Base-by-base conservation (phyloP, 2,888 invertebrate genomes). In the Tipula confusa region DNA sequence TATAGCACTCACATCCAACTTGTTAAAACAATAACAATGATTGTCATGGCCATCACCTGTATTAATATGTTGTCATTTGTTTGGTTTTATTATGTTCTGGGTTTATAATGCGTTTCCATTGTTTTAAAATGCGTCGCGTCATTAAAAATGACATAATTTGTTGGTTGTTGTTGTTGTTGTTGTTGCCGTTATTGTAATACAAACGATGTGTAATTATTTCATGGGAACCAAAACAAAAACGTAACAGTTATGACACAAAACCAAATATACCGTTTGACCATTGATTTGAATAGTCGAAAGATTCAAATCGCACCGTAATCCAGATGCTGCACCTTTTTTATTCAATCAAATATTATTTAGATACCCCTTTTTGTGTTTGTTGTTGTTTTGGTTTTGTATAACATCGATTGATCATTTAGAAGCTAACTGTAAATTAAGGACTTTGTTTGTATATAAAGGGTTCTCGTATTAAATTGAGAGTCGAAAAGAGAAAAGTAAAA, bases 131-230 rank as follows among this genome's bases (percentile, higher is more conserved):
- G 64, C 64, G 64, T 64, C 64, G 64, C 64, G 64, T 64, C 64
- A 64, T 64, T 64, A 64, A 64, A 64, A 64, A 64, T 64, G 64
- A 64, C 64, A 64, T 64, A 64, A 64, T 64, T 64, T 64, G 9
- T 24, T 24, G 18, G 24, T 64, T 43, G n/a, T 64, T 64, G 9
- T 24, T 24, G 18, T 6, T 64, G 13, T n/a, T n/a, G n/a, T n/a
- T n/a, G n/a, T n/a, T n/a, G n/a, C 1, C 31, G n/a, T n/a, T n/a
- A 31, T 43, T 43, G 1, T 5, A 64, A 9, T 24, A 64, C 24
- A 64, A 64, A 64, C 1, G 24, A 64, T n/a, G 9, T 11, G 64
- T 64, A 15, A 9, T 9, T 6, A 18, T 6, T 64, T 64, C 24
- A 64, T 64, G 64, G 64, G 64, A 64, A 64, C 64, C 64, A 64